These are phyloP conservation scores for Hydroisotoma schaefferi DNA, from an alignment of 2,888 invertebrate genomes.

Conservation along the genomic window DNA sequence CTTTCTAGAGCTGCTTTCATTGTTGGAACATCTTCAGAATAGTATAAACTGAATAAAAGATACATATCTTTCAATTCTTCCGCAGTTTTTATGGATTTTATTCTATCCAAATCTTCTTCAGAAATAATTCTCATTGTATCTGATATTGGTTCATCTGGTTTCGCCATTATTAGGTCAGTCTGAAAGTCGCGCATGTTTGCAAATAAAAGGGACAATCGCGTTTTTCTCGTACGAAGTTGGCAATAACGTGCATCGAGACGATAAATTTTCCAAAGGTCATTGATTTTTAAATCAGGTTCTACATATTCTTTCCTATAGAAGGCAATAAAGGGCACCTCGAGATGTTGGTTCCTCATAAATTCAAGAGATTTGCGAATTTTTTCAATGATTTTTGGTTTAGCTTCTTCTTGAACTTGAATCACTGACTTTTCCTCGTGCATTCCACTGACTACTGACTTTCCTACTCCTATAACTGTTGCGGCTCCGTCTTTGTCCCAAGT, in stretches of 20 bases:
- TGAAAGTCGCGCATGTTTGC: constrained; percentile 92
- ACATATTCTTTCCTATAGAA: constrained; percentile 98
- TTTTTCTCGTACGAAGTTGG: constrained; percentile 78
- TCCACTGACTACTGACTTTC: neutral
- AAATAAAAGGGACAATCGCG: constrained; percentile 73
- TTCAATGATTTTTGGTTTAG: constrained; percentile 60
- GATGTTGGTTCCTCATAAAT: constrained; percentile 90
- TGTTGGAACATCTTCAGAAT: constrained; percentile 74
- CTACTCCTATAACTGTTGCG: neutral
- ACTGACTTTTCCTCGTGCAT: constrained; percentile 20
- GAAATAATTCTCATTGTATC: constrained; percentile 76
- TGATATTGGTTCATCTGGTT: constrained; percentile 78
- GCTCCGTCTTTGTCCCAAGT: constrained; percentile 31
- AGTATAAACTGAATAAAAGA: constrained; percentile 88
- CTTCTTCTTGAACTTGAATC: constrained; percentile 31
- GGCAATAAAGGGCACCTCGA: constrained; percentile 97
- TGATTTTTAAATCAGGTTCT: constrained; percentile 86
- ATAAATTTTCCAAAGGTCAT: constrained; percentile 97
- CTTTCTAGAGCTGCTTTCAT: constrained; percentile 72
- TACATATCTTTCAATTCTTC: constrained; percentile 93
- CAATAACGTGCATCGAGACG: constrained; percentile 94
- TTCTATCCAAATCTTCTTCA: constrained; percentile 77
- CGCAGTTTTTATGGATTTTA: constrained; percentile 69
- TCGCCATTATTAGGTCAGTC: constrained; percentile 72
- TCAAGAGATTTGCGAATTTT: constrained; percentile 92